Evolutionary conservation across 2,113 vertebrate genomes (phyloP), one percentile per base, ranked within the genome.

Genomic region (Gallinago media): DNA sequence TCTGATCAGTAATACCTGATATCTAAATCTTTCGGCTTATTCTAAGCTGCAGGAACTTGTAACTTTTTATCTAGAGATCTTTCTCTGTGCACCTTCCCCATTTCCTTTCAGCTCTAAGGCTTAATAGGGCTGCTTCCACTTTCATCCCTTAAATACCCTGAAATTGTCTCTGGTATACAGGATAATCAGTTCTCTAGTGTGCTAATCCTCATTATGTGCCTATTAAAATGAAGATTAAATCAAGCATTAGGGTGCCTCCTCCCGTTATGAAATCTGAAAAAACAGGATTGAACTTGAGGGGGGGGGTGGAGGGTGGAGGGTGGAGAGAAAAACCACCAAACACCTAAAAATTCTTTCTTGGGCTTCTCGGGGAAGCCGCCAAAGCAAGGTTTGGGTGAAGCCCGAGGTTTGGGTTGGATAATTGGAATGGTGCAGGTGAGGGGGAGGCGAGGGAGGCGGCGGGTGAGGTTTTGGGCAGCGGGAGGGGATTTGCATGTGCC

Each of bases 231-330:
- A 76, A 81, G 80, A 77, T 72, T 62, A 88, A 95, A 92, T 52
- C 89, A 74, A 84, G 86, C 95, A 89, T 85, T 73, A 78, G 94
- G 77, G 47, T 97, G 94, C 94, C 96, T 95, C 95, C 95, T 97
- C 94, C 95, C 94, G 85, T 93, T 89, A 87, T 71, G 95, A 91
- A 95, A 87, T 94, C 96, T 31, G 68, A 77, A 95, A 54, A 54
- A 74, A 26, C 89, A 91, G 42, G 36, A 13, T 9, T 14, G 75
- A 29, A 59, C 25, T n/a, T 0, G 54, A 34, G 32, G 20, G 7
- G 12, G 40, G 15, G 40, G 40, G 15, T 13, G 44, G 3, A 7
- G 27, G 36, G 36, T 36, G 36, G 36, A 40, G 40, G 14, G 15
- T 14, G 44, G 3, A 7, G 27, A 32, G 12, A 29, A 46, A 70